Evolutionary conservation across 2,113 vertebrate genomes (phyloP), one percentile per base, ranked within the genome.

Genomic region (Pachypanchax playfairii): DNA sequence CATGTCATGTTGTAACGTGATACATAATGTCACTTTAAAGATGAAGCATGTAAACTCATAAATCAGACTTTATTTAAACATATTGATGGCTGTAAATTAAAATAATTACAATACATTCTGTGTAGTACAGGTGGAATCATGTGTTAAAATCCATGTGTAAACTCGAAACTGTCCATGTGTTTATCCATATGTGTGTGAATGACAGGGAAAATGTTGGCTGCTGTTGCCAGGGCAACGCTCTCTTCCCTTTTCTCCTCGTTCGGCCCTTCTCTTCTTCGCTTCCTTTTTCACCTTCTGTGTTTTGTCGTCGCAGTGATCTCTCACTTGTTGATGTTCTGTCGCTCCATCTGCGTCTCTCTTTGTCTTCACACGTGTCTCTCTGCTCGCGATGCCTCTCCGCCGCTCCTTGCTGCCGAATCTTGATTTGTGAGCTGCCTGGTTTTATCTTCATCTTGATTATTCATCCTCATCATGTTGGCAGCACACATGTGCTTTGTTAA

Each of bases 221-320:
- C 84, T 80, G 89, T 92, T 91, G 85, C 88, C 73, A 17, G 43
- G 83, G 89, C 82, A 92, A 92, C 89, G 61, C 36, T 79, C 64
- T 83, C 76, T 75, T 71, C 73, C 41, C 55, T 20, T 69, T 42
- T 80, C 67, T 79, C 64, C 51, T 61, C 61, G 70, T 89, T 88
- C 88, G 87, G 89, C 83, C 83, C 84, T 88, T 87, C 76, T 77
- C 58, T 31, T 64, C 82, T 60, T 67, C 77, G 53, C 79, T 76
- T 87, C 73, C 69, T 69, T 82, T 84, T 20, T 80, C 85, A 88
- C 90, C 70, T 85, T 83, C 87, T 86, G 83, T 88, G 78, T 77
- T 81, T 74, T 75, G 79, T 54, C 79, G 64, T 74, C 21, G 39
- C 65, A 66, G 74, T 62, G 44, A 83, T 82, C 82, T 87, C 80